A percentile compares a stretch with the other conserved stretches of the same genome.
phyloP scores from a whole-genome alignment of 2,888 invertebrate species.

The Ecliptopera silaceata region DNA sequence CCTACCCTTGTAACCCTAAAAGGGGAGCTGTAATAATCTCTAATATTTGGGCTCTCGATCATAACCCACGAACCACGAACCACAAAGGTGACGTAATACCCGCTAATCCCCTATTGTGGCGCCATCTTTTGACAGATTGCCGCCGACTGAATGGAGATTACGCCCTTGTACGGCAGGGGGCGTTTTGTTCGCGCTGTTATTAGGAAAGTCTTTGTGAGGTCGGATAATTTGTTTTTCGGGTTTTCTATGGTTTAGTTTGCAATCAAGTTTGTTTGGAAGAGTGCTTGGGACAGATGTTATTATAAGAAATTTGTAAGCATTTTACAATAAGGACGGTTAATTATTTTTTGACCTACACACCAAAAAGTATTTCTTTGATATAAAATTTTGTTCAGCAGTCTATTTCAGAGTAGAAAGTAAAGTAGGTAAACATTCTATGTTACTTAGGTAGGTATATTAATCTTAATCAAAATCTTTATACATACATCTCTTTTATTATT shows the following conservation, averaged over 20 bases:
- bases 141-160: conserved; percentile 72
- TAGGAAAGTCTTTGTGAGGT: conserved; percentile 64
- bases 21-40: conserved; percentile 77
- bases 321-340: neutral
- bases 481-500: neutral
- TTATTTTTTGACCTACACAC: too few relatives aligned
- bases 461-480: too few relatives aligned
- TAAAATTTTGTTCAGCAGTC: too few relatives aligned
- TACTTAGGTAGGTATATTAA: too few relatives aligned
- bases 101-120: conserved; percentile 79
- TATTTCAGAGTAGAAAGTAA: too few relatives aligned
- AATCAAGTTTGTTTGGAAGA: conserved; percentile 43
- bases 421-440: too few relatives aligned
- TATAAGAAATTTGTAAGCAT: conserved; percentile 1
- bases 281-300: conserved; percentile 32
- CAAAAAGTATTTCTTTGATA: too few relatives aligned
- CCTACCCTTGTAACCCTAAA: conserved; percentile 37
- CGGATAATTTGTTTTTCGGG: conserved; percentile 69
- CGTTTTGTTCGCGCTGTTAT: conserved; percentile 71
- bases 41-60: conserved; percentile 79
- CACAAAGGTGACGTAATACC: conserved; percentile 81
- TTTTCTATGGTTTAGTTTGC: conserved; percentile 39
- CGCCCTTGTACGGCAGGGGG: conserved; percentile 55
- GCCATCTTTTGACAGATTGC: conserved; percentile 81
- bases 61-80: conserved; percentile 61